phyloP scores from a whole-genome alignment of 23 tunicate genomes.

The Styela clava region DNA sequence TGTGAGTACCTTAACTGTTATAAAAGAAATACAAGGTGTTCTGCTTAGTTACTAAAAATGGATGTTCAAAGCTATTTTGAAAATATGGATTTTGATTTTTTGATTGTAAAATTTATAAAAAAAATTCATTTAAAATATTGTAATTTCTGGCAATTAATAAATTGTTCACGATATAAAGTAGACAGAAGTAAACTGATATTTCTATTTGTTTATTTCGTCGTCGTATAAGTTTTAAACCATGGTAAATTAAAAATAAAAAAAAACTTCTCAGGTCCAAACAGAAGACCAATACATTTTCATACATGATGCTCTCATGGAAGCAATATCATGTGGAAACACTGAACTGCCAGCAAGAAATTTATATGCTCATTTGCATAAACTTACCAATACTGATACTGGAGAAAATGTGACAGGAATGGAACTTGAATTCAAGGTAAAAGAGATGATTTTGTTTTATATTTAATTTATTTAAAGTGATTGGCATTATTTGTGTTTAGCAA shows the following conservation, averaged over 20 bases:
- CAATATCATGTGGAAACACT: constrained; percentile 87
- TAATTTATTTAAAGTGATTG: background rate
- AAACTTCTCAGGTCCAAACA: constrained; percentile 89
- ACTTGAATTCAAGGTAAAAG: constrained; percentile 74
- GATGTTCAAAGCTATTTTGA: too few relatives aligned
- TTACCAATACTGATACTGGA: constrained; percentile 53
- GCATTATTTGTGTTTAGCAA: background rate
- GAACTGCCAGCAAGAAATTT: constrained; percentile 78
- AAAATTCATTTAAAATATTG: too few relatives aligned
- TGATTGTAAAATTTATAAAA: too few relatives aligned
- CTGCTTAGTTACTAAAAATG: background rate
- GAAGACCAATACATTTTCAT: constrained; percentile 98
- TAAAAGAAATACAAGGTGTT: background rate
- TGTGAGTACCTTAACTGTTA: background rate
- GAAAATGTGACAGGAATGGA: constrained; percentile 77
- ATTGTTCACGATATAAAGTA: too few relatives aligned
- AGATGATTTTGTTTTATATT: too few relatives aligned
- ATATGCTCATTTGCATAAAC: constrained; percentile 77
- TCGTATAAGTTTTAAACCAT: too few relatives aligned
- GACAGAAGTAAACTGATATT: too few relatives aligned
- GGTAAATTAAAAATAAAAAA: too few relatives aligned
- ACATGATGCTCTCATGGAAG: constrained; percentile 96
- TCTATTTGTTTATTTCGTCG: too few relatives aligned
- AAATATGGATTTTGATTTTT: too few relatives aligned
- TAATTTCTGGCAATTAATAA: too few relatives aligned